phyloP scores from a whole-genome alignment of 2,888 invertebrate species.

The Rhabditoides inermis region DNA sequence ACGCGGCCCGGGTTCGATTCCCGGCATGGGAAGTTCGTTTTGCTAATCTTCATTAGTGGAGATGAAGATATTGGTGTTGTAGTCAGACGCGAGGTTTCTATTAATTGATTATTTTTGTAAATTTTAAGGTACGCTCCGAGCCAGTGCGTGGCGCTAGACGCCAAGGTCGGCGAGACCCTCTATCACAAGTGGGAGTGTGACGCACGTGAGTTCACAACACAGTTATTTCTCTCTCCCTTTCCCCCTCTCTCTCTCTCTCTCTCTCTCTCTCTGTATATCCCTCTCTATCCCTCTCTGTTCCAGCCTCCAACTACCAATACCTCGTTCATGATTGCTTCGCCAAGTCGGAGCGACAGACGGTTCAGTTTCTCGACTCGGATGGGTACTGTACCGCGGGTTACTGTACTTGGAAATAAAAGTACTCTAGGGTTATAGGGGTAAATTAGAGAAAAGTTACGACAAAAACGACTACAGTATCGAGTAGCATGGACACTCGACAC shows the following conservation, averaged over 20 bases:
- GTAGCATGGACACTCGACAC: too few species aligned
- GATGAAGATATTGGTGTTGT: too few species aligned
- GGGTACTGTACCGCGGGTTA: conserved; percentile 37
- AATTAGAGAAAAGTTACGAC: not conserved
- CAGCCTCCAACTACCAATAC: conserved; percentile 44
- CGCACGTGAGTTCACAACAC: conserved; percentile 21
- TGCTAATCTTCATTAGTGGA: too few species aligned
- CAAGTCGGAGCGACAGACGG: conserved; percentile 32
- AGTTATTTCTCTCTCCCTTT: not conserved
- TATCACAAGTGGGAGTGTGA: conserved; percentile 50
- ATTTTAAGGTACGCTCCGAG: conserved; percentile 31
- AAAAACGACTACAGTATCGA: too few species aligned
- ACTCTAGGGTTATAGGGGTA: too few species aligned
- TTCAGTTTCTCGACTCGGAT: conserved; percentile 40
- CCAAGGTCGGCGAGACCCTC: conserved; percentile 47
- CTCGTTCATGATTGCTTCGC: conserved; percentile 48
- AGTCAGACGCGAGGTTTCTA: too few species aligned
- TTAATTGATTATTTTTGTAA: too few species aligned
- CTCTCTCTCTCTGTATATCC: too few species aligned
- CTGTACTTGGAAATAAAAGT: too few species aligned
- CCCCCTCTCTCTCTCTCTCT: too few species aligned
- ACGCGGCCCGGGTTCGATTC: too few species aligned
- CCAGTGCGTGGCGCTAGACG: conserved; percentile 48
- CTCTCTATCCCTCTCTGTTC: conserved; percentile 8
- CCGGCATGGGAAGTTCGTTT: too few species aligned